These are phyloP conservation scores for Lasiurus cinereus DNA, from an alignment of 2,113 vertebrate genomes.

Conservation along the genomic window DNA sequence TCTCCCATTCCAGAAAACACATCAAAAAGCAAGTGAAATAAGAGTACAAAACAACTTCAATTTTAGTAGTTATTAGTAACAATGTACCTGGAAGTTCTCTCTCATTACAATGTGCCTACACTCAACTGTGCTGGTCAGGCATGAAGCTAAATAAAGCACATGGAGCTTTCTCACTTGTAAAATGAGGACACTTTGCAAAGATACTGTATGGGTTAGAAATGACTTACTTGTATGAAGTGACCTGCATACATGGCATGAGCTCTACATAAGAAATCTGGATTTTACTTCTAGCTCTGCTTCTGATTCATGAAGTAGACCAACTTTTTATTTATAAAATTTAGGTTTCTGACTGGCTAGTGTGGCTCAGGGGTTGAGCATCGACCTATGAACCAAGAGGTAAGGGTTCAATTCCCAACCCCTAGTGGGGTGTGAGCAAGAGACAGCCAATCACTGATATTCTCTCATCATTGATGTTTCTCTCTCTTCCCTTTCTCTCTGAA, in stretches of 20 bases:
- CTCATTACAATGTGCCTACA: background rate
- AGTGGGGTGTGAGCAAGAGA: too few species aligned
- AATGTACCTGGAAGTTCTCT: background rate
- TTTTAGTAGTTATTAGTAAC: background rate
- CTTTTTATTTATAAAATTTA: background rate
- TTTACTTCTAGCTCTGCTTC: background rate
- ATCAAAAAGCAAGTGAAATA: background rate
- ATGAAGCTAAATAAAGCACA: background rate
- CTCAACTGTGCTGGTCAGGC: background rate
- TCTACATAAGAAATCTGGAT: background rate
- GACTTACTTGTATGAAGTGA: background rate
- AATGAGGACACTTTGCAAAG: background rate
- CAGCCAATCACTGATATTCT: too few species aligned
- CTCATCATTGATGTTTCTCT: too few species aligned
- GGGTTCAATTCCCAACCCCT: too few species aligned
- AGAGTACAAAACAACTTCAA: background rate
- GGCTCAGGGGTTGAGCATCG: too few species aligned
- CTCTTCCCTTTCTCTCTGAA: too few species aligned
- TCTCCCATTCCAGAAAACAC: background rate
- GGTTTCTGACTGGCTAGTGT: too few species aligned
- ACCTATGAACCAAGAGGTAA: too few species aligned
- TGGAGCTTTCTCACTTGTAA: background rate
- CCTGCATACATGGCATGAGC: background rate
- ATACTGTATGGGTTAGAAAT: slow-evolving; percentile 11
- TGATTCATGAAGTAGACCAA: background rate